Conservation (phyloP, 1,140 invertebrate genomes). For the Magallana gigas region DNA sequence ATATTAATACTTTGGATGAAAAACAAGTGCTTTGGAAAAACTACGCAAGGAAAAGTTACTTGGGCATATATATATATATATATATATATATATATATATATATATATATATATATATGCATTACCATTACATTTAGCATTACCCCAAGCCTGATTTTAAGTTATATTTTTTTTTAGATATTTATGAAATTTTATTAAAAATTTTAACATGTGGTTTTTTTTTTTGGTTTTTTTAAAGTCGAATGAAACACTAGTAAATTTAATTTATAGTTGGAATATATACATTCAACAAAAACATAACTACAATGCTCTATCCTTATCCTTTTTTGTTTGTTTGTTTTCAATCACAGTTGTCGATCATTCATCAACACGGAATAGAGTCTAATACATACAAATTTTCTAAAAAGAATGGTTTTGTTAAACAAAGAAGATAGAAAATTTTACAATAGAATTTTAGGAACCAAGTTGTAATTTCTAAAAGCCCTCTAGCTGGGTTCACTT, state of each 20-base stretch:
- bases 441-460: background rate
- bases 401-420: background rate
- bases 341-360: conserved; percentile 9
- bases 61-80: too few species aligned
- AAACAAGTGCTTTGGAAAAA: too few species aligned
- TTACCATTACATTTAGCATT: too few species aligned
- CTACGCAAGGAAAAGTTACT: too few species aligned
- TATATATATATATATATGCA: too few species aligned
- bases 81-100: too few species aligned
- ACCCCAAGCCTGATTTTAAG: too few species aligned
- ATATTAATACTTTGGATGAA: too few species aligned
- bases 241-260: too few species aligned
- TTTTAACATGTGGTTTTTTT: background rate
- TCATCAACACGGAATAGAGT: background rate
- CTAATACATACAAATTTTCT: too few species aligned
- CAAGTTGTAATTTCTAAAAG: background rate
- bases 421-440: background rate
- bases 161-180: background rate
- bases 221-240: too few species aligned
- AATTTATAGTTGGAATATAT: background rate
- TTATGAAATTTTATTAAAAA: background rate
- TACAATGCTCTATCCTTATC: background rate
- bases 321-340: background rate
- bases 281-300: background rate
- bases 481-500: background rate